Conservation (phyloP, 2,797 vertebrate species). For the Morus bassanus region DNA sequence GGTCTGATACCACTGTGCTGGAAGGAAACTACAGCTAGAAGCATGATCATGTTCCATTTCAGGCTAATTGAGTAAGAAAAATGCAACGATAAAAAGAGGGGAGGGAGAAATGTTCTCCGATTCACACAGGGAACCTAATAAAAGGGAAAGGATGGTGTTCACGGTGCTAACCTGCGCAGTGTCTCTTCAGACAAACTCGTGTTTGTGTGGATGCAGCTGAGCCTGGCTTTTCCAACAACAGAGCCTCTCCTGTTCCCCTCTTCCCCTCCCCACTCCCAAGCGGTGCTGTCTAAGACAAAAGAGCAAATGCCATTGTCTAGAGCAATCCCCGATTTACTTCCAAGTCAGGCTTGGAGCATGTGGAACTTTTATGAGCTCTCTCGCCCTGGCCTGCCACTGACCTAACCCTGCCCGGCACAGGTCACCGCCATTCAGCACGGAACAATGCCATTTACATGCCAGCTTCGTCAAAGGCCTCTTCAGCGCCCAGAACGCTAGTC, state of each 20-base stretch:
- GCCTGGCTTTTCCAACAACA: neutral
- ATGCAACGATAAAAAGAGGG: neutral
- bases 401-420: neutral
- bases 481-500: neutral
- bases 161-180: accelerated
- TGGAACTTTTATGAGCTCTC: neutral
- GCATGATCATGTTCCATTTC: neutral
- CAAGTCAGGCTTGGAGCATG: neutral
- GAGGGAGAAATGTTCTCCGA: neutral
- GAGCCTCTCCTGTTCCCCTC: neutral
- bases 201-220: neutral
- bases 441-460: constrained; percentile 3
- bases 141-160: neutral
- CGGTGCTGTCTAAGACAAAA: constrained; percentile 1
- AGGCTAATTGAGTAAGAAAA: constrained; percentile 23
- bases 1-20: constrained; percentile 8
- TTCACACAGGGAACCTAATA: neutral
- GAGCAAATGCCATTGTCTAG: neutral
- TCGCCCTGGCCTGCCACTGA: neutral
- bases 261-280: neutral
- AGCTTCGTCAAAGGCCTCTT: neutral
- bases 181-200: neutral
- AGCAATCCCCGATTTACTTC: neutral
- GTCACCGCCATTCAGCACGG: neutral
- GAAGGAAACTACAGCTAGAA: neutral